Evolutionary conservation across 2,888 invertebrate species (phyloP).

Genomic region (Acrobasis consociella): DNA sequence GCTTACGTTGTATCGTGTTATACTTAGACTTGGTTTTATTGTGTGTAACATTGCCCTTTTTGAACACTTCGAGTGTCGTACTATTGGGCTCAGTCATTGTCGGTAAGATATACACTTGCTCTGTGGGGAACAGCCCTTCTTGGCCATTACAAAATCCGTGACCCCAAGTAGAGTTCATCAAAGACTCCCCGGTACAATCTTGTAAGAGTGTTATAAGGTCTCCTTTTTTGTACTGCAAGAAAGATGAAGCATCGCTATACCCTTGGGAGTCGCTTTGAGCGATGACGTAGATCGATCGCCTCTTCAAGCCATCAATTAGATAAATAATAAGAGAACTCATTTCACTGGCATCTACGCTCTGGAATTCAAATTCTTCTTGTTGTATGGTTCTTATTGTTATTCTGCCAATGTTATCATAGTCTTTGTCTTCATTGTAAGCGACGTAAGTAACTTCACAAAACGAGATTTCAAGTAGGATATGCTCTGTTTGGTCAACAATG

Average conservation of each 20-base stretch:
- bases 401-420: conserved; percentile 81
- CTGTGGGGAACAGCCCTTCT: conserved; percentile 93
- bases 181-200: conserved; percentile 87
- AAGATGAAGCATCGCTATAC: conserved; percentile 80
- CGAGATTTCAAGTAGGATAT: conserved; percentile 92
- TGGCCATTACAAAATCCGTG: conserved; percentile 87
- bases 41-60: conserved; percentile 78
- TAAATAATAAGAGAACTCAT: conserved; percentile 91
- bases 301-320: conserved; percentile 93
- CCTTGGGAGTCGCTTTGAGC: conserved; percentile 85
- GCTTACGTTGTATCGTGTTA: conserved; percentile 84
- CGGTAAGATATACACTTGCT: conserved; percentile 93
- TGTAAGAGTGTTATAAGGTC: conserved; percentile 92
- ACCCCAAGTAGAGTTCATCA: conserved; percentile 88
- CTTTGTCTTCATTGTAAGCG: conserved; percentile 79
- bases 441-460: conserved; percentile 94
- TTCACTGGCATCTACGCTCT: conserved; percentile 93
- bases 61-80: conserved; percentile 85
- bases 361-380: conserved; percentile 95
- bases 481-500: conserved; percentile 95
- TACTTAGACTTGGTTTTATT: conserved; percentile 75
- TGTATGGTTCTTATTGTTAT: conserved; percentile 92
- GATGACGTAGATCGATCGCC: conserved; percentile 92
- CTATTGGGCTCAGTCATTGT: conserved; percentile 89
- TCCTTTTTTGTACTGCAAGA: conserved; percentile 85